A percentile compares a stretch with the other conserved stretches of the same genome.
Conservation (phyloP, 1,140 invertebrate genomes). For the fruit fly (Drosophila melanogaster) region DNA sequence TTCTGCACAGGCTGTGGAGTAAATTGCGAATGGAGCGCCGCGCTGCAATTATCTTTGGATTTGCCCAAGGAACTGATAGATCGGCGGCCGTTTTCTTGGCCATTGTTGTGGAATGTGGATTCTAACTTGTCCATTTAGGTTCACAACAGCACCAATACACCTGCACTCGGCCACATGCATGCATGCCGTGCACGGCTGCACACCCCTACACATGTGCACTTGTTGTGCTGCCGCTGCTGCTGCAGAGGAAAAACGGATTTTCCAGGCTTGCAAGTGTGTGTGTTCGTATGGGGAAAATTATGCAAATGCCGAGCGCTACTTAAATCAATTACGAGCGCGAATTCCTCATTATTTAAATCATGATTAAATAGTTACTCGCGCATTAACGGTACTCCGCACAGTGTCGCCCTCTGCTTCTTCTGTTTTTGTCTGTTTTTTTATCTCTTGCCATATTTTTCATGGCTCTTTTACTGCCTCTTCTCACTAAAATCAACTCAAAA, state of each 20-base stretch:
- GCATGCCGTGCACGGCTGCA: conserved; percentile 11
- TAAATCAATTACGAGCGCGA: conserved; percentile 77
- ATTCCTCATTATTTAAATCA: conserved; percentile 80
- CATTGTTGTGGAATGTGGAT: conserved; percentile 74
- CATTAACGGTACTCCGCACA: conserved; percentile 59
- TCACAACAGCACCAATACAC: conserved; percentile 47
- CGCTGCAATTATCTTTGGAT: conserved; percentile 76
- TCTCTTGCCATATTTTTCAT: conserved; percentile 47
- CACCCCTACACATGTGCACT: conserved; percentile 37
- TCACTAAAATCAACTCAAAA: conserved; percentile 31
- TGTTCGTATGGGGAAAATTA: conserved; percentile 56
- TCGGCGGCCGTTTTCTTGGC: conserved; percentile 55
- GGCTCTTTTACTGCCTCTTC: conserved; percentile 55
- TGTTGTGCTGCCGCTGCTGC: conserved; percentile 21
- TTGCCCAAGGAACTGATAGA: conserved; percentile 75
- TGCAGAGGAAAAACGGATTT: conserved; percentile 46
- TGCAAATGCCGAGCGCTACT: conserved; percentile 73
- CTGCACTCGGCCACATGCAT: conserved; percentile 7
- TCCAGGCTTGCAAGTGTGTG: conserved; percentile 6
- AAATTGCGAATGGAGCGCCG: conserved; percentile 56
- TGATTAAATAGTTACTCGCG: conserved; percentile 69
- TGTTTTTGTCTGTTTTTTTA: conserved; percentile 6
- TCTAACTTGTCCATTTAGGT: conserved; percentile 80
- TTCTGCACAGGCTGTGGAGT: conserved; percentile 4
- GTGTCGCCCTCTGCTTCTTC: conserved; percentile 23